Base-by-base conservation (phyloP, 2,113 vertebrate species). In the Sialia sialis region DNA sequence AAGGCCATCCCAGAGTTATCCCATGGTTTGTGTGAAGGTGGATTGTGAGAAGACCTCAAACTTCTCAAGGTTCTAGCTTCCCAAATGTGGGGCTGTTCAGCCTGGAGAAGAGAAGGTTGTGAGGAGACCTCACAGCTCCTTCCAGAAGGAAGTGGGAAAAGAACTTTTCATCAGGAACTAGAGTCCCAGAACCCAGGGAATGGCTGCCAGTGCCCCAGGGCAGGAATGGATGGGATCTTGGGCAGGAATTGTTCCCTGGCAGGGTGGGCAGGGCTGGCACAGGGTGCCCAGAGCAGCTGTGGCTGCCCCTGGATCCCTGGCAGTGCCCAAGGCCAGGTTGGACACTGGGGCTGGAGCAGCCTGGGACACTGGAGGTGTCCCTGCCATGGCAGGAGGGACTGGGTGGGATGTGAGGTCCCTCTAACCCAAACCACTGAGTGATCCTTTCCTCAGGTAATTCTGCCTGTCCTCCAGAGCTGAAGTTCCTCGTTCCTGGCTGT, bases 331-430 rank as follows among this genome's bases (percentile, higher is more conserved):
- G 86, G 38, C 12, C 77, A 75, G 87, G 46, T 0, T 89, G 86
- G 76, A 13, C 12, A 66, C 0, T 56, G 43, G 59, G 76, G 43
- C 36, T 64, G 1, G 77, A 82, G 69, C 54, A 67, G 23, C 60
- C 77, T 82, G 87, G 87, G 16, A n/a, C 41, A 29, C 19, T 67
- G 77, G 0, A 89, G 39, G 29, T 39, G 69, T 48, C 77, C 69
- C 60, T 75, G 60, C 6, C 41, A 26, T 7, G 23, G 44, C 23
- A 11, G 38, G 11, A 7, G 69, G 22, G 0, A 21, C 0, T 0
- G 10, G n/a, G 1, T n/a, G 39, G 1, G 11, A 2, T 54, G 41
- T 54, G 2, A 13, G 25, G 13, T 68, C 30, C 2, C 8, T 44
- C 29, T 39, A 46, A 2, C 16, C 7, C 62, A 41, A 48, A 19